phyloP scores from a whole-genome alignment of 2,888 invertebrate genomes.

The Eupithecia subfuscata region DNA sequence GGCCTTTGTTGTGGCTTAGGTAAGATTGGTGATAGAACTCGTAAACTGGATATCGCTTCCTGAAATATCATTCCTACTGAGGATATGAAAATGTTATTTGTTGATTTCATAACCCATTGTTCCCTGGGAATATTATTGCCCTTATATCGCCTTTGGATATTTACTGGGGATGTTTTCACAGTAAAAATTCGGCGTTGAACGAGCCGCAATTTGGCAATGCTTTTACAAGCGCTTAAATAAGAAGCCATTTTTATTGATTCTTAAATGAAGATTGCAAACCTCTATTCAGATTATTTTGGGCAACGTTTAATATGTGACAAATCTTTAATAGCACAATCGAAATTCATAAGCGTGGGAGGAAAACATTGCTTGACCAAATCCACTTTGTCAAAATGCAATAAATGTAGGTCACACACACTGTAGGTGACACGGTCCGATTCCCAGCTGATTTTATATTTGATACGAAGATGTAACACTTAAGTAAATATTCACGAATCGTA shows the following conservation, averaged over 20 bases:
- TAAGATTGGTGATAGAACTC: neutral
- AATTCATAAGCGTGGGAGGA: conserved; percentile 13
- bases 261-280: neutral
- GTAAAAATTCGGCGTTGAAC: neutral
- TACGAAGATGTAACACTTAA: conserved; percentile 15
- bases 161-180: neutral
- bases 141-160: neutral
- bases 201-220: neutral
- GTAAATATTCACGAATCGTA: neutral
- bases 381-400: conserved; percentile 6
- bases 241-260: neutral
- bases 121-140: neutral
- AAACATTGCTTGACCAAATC: conserved; percentile 6
- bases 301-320: neutral
- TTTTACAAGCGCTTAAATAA: neutral
- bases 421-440: conserved; percentile 24
- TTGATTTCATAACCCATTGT: neutral
- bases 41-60: neutral
- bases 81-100: neutral
- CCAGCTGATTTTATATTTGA: conserved; percentile 16
- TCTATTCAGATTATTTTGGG: neutral
- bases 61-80: neutral
- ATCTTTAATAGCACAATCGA: neutral
- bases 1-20: conserved; percentile 23
- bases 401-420: conserved; percentile 19